These are phyloP conservation scores for Tragelaphus oryx DNA, from an alignment of 2,797 vertebrate species.

Conservation along the genomic window DNA sequence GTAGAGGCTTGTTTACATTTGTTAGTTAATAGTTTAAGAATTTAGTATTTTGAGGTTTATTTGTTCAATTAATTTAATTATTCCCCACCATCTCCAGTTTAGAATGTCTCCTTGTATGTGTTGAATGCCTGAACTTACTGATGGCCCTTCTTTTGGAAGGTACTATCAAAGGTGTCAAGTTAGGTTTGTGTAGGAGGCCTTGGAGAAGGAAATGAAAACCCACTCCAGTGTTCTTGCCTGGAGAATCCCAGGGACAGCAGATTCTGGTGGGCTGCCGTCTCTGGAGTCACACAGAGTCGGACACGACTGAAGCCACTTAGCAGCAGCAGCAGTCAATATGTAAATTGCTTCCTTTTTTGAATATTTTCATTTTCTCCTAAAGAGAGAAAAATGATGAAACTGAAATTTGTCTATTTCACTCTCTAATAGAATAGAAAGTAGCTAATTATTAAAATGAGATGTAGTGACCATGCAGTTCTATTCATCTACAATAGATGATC, in stretches of 20 bases:
- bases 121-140: not conserved
- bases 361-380: not conserved
- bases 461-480: not conserved
- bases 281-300: too few relatives aligned
- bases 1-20: slow-evolving; percentile 58
- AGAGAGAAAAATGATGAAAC: not conserved
- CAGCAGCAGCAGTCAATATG: not conserved
- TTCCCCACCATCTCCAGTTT: not conserved
- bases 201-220: too few relatives aligned
- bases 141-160: not conserved
- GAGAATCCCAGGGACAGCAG: too few relatives aligned
- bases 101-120: not conserved
- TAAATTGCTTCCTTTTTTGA: not conserved
- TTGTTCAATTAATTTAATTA: slow-evolving; percentile 31
- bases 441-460: not conserved
- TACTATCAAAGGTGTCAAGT: not conserved
- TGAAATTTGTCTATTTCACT: not conserved
- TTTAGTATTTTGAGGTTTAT: slow-evolving; percentile 40
- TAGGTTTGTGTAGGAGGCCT: not conserved
- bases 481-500: rapidly evolving
- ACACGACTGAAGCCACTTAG: too few relatives aligned
- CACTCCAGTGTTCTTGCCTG: too few relatives aligned
- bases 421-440: not conserved
- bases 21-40: slow-evolving; percentile 38
- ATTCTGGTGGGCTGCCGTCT: too few relatives aligned